Evolutionary conservation across 2,113 vertebrate species (phyloP).

Genomic region (Rhinopomastus cyanomelas): DNA sequence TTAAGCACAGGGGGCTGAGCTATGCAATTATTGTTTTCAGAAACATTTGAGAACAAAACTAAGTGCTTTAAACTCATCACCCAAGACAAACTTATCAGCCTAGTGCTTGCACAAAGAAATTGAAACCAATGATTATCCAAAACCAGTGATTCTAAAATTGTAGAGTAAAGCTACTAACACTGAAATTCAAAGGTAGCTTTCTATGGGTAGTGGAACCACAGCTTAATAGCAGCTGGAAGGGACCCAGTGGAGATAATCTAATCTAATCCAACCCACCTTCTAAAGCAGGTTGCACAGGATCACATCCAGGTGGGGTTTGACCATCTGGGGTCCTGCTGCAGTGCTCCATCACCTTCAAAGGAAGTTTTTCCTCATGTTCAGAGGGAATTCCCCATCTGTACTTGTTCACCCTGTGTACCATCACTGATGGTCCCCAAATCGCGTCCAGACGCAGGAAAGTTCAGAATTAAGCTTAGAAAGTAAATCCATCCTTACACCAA

Average conservation of each 20-base stretch:
- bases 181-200: background rate
- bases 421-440: background rate
- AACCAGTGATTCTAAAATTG: background rate
- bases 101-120: background rate
- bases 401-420: no score
- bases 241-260: no score
- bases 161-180: background rate
- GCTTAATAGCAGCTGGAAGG: no score
- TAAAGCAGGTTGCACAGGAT: no score
- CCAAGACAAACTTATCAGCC: background rate
- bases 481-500: background rate
- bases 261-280: no score
- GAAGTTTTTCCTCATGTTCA: no score
- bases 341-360: no score
- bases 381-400: no score
- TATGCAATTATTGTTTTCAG: background rate
- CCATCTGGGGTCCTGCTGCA: no score
- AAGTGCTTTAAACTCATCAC: background rate
- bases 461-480: background rate
- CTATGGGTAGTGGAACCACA: no score
- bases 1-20: background rate
- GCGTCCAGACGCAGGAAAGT: background rate
- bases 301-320: no score
- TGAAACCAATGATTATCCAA: background rate
- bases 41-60: background rate